phyloP scores from a whole-genome alignment of 2,113 vertebrate genomes.

The Picathartes gymnocephalus region DNA sequence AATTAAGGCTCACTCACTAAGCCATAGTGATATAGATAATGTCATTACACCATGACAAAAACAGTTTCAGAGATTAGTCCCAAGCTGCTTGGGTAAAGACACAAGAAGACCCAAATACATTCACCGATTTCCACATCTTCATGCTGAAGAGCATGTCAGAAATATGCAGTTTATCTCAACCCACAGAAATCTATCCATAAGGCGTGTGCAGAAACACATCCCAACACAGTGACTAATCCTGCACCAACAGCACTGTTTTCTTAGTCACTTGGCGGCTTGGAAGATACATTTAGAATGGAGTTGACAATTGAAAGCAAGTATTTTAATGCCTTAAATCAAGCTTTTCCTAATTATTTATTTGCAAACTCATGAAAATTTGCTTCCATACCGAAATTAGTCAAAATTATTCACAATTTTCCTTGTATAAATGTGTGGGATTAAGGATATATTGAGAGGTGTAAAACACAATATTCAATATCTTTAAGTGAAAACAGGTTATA shows the following conservation, averaged over 20 bases:
- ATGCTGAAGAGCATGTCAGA: neutral
- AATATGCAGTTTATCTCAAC: conserved; percentile 36
- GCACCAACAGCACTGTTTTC: neutral
- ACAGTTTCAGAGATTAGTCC: neutral
- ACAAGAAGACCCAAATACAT: neutral
- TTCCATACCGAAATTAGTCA: neutral
- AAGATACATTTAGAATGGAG: conserved; percentile 41
- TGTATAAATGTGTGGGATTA: neutral
- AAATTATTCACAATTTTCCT: neutral
- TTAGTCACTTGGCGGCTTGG: conserved; percentile 16
- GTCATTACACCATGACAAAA: neutral
- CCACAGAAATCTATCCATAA: conserved; percentile 41
- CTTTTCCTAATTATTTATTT: neutral
- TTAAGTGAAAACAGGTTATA: neutral
- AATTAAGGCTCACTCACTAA: neutral
- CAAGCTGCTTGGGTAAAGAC: neutral
- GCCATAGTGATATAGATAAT: neutral
- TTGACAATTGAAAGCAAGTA: neutral
- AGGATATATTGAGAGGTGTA: neutral
- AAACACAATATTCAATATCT: neutral
- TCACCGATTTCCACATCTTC: neutral
- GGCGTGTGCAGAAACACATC: conserved; percentile 33
- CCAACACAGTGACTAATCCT: conserved; percentile 52
- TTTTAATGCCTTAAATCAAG: neutral
- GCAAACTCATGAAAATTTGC: neutral